Conservation (phyloP, 2,888 invertebrate genomes). For the Scaptomyza reducta region DNA sequence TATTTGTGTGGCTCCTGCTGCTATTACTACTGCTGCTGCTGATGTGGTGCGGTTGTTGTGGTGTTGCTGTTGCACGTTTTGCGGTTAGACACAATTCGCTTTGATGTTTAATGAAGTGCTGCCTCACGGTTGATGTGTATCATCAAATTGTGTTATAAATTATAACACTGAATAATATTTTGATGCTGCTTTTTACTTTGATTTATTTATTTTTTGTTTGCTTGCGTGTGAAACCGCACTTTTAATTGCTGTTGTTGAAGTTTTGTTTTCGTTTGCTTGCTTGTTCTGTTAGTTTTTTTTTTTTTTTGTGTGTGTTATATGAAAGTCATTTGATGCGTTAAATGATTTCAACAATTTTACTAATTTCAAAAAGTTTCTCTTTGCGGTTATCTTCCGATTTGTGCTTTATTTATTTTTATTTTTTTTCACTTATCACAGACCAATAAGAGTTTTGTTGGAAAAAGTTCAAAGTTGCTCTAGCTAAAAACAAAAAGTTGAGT, state of each 20-base stretch:
- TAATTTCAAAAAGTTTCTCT: constrained; percentile 68
- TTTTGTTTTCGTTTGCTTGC: constrained; percentile 29
- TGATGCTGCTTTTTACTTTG: constrained; percentile 34
- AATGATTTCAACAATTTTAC: constrained; percentile 74
- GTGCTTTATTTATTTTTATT: constrained; percentile 40
- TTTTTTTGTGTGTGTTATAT: constrained; percentile 47
- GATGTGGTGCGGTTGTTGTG: constrained; percentile 51
- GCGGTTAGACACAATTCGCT: constrained; percentile 71
- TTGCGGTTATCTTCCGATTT: constrained; percentile 50
- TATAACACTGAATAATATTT: constrained; percentile 56
- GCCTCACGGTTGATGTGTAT: constrained; percentile 67
- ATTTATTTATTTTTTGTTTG: constrained; percentile 24
- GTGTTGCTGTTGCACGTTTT: constrained; percentile 66
- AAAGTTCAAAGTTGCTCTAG: constrained; percentile 49
- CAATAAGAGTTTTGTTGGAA: constrained; percentile 63
- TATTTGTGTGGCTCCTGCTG: constrained; percentile 28
- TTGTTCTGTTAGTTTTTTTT: constrained; percentile 37
- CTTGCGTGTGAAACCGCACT: constrained; percentile 67
- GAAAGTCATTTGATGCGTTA: constrained; percentile 65
- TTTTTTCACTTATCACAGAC: constrained; percentile 84
- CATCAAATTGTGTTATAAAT: constrained; percentile 71
- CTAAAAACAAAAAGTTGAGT: constrained; percentile 25
- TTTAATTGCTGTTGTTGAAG: constrained; percentile 58
- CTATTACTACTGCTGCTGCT: constrained; percentile 41
- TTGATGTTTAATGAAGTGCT: constrained; percentile 81